Base-by-base conservation (phyloP, 1,140 invertebrate species). In the Drosophila kurseongensis region DNA sequence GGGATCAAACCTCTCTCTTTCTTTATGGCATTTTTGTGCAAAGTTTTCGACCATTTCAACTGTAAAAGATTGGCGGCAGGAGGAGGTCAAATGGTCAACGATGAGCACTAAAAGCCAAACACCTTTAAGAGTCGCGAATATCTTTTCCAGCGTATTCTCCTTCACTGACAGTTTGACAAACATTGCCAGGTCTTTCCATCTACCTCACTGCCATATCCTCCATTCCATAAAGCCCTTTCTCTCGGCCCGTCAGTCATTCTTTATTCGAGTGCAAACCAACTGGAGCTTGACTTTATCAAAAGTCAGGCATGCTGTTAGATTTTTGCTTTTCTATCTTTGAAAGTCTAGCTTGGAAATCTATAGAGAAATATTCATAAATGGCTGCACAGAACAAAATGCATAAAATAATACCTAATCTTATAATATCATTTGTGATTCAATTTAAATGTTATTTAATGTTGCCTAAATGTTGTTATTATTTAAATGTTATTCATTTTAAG, bases 1-100 rank as follows among this genome's bases (percentile, higher is more conserved):
- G 44, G 42, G 47, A 59, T 60, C 54, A 56, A 65, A 51, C 79
- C 65, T 52, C 65, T 65, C 35, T 62, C 27, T 61, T 51, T 66
- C 57, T 88, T 86, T 62, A 86, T 86, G 78, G 83, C 75, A 79
- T 88, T 86, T 88, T 86, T 86, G 79, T 86, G 79, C 79, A 88
- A 88, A 88, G 72, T 68, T 81, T 60, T 42, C 52, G 27, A 35
- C 45, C 61, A 51, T 85, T 85, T 78, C 75, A 86, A 88, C 82
- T 72, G 82, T 85, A 63, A 63, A 27, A 45, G 59, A 45, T 7
- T 42, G 40, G 35, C 36, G 18, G 13, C n/a, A n/a, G 45, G 8
- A 51, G 48, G 74, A 44, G 80, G 81, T 83, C 80, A 83, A 83
- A 74, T 83, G 72, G 76, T 72, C 72, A 76, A 82, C 78, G 81